Evolutionary conservation across 2,113 vertebrate genomes (phyloP).

Genomic region (Kryptolebias marmoratus): DNA sequence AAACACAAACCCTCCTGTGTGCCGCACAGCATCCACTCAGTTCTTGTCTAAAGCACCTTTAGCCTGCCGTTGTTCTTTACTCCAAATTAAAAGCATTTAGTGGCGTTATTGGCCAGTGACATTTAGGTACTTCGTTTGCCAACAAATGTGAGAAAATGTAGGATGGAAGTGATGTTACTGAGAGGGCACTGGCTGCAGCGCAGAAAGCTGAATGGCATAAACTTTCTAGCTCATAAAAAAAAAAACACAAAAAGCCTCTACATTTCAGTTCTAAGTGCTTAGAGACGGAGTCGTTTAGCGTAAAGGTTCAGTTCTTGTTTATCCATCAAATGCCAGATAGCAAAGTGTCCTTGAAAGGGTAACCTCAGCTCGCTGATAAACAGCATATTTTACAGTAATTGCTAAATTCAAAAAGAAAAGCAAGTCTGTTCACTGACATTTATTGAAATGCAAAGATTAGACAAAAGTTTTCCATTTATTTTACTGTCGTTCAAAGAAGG

Average conservation of each 20-base stretch:
- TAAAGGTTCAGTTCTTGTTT: constrained; percentile 13
- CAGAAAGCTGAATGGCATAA: constrained; percentile 21
- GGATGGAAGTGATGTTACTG: constrained; percentile 27
- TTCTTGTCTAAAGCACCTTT: constrained; percentile 13
- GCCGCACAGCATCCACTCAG: constrained; percentile 1
- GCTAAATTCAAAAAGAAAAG: not conserved
- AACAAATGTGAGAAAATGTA: constrained; percentile 32
- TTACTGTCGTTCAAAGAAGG: constrained; percentile 8
- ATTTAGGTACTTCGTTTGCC: constrained; percentile 30
- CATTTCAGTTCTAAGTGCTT: not conserved
- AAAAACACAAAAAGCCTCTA: constrained; percentile 17
- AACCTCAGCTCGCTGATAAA: not conserved
- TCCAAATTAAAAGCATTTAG: constrained; percentile 26
- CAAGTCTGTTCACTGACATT: constrained; percentile 2
- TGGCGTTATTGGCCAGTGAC: constrained; percentile 2
- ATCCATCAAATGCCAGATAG: constrained; percentile 2
- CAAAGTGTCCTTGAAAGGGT: constrained; percentile 5
- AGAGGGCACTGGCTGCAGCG: not conserved
- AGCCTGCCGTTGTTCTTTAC: constrained; percentile 8
- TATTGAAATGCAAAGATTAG: constrained; percentile 23
- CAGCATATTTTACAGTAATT: not conserved
- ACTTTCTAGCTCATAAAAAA: constrained; percentile 1
- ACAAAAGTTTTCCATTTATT: constrained; percentile 8
- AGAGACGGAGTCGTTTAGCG: constrained; percentile 12
- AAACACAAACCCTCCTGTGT: constrained; percentile 22